These are phyloP conservation scores for Callionymus lyra DNA, from an alignment of 2,113 vertebrate species.

Conservation along the genomic window DNA sequence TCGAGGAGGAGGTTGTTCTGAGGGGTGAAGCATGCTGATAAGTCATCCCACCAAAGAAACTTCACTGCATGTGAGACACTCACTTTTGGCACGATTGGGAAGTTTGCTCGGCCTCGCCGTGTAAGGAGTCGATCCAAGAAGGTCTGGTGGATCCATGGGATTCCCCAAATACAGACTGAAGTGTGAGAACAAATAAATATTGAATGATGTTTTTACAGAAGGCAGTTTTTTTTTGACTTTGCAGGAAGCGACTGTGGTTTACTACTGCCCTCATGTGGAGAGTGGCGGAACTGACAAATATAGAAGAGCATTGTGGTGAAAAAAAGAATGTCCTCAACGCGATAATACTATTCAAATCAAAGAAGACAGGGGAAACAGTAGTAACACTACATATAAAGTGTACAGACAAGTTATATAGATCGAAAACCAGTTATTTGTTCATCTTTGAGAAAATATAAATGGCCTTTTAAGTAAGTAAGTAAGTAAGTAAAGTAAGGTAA, in stretches of 20 bases:
- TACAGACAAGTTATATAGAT: too few species aligned
- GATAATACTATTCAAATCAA: too few species aligned
- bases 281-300: too few species aligned
- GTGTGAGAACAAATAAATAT: slow-evolving; percentile 1
- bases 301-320: too few species aligned
- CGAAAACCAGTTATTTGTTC: too few species aligned
- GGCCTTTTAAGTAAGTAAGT: too few species aligned
- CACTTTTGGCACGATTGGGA: slow-evolving; percentile 88
- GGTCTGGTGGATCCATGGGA: slow-evolving; percentile 95
- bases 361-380: too few species aligned
- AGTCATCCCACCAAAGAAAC: background rate
- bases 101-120: slow-evolving; percentile 77
- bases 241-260: background rate
- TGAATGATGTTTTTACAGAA: background rate
- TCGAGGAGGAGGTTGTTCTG: slow-evolving; percentile 90
- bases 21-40: background rate
- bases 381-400: too few species aligned
- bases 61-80: slow-evolving; percentile 12
- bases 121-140: slow-evolving; percentile 79
- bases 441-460: too few species aligned
- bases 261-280: slow-evolving; percentile 46
- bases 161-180: slow-evolving; percentile 91
- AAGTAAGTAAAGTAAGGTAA: too few species aligned
- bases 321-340: too few species aligned
- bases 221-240: background rate